Evolutionary conservation across 2,888 invertebrate genomes (phyloP).

Genomic region (Drymonia ruficornis): DNA sequence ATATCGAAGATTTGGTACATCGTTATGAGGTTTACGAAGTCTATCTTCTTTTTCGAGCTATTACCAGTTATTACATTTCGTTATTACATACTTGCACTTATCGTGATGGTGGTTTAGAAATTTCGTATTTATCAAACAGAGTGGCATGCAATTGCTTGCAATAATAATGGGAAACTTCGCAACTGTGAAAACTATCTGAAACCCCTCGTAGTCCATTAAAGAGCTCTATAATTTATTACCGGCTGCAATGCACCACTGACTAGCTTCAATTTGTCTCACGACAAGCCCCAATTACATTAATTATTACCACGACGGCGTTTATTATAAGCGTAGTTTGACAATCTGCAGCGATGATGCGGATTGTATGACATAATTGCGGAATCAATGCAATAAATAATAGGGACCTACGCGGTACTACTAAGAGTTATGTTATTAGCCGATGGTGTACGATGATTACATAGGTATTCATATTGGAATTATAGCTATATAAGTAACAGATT

Average conservation of each 20-base stretch:
- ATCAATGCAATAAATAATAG: conserved; percentile 14
- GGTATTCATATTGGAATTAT: conserved; percentile 34
- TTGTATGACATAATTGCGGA: conserved; percentile 20
- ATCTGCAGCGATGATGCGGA: conserved; percentile 38
- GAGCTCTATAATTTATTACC: conserved; percentile 57
- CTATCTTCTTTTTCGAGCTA: neutral
- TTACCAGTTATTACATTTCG: neutral
- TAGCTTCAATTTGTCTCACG: conserved; percentile 48
- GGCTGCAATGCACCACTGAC: conserved; percentile 46
- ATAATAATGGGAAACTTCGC: conserved; percentile 53
- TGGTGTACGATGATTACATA: conserved; percentile 36
- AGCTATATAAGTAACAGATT: conserved; percentile 14
- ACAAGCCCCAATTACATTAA: conserved; percentile 46
- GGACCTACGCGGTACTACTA: conserved; percentile 55
- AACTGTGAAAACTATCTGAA: conserved; percentile 44
- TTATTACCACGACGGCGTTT: conserved; percentile 30
- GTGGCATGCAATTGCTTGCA: conserved; percentile 14
- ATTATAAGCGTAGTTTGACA: conserved; percentile 32
- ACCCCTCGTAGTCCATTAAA: conserved; percentile 40
- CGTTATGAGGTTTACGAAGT: neutral
- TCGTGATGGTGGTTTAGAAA: neutral
- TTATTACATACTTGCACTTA: too few species aligned
- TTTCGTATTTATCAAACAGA: neutral
- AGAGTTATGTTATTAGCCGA: conserved; percentile 14
- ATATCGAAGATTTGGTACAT: neutral